Base-by-base conservation (phyloP, 2,797 vertebrate species). In the Sebastes elongatus region DNA sequence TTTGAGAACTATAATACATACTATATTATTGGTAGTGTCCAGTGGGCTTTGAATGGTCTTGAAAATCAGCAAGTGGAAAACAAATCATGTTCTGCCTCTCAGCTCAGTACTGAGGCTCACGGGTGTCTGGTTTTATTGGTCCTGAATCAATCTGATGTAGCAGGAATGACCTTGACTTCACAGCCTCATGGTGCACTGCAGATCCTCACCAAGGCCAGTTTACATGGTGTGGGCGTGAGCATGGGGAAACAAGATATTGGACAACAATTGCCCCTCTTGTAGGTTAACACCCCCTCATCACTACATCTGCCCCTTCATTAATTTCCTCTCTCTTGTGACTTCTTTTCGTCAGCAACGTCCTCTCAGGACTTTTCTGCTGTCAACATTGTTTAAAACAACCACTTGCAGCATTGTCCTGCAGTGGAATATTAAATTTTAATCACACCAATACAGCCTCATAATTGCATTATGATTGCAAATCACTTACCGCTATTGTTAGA, bases 401-500 rank as follows among this genome's bases (percentile, higher is more conserved):
- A 33, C 82, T 78, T 38, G 25, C 53, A 82, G 69, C 27, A 66
- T 72, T 65, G 75, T 84, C 74, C 56, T 57, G 65, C 52, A 27
- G 74, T 20, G 23, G 62, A 84, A 71, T 78, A 83, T 87, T 67
- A 76, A 11, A 77, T 76, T 81, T 77, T 67, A 92, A 88, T 84
- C 82, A 81, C 73, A 22, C 68, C 53, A 57, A 74, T 78, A 68
- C 57, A 72, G 52, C 38, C 69, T 71, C 35, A 74, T 86, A 78
- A 90, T 88, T 84, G 77, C 70, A 76, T 88, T 78, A 85, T 85
- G 84, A 87, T 85, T 80, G 62, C 81, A 86, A 91, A 86, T 91
- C 74, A 84, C 64, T 82, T 27, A 18, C 5, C 1, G 61, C 62
- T 46, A 75, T 87, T 90, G 83, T 86, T 71, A 46, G 82, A 62